Evolutionary conservation across 2,888 invertebrate genomes (phyloP), one percentile per base, ranked within the genome.

Genomic region (Philopedon plagiatum): DNA sequence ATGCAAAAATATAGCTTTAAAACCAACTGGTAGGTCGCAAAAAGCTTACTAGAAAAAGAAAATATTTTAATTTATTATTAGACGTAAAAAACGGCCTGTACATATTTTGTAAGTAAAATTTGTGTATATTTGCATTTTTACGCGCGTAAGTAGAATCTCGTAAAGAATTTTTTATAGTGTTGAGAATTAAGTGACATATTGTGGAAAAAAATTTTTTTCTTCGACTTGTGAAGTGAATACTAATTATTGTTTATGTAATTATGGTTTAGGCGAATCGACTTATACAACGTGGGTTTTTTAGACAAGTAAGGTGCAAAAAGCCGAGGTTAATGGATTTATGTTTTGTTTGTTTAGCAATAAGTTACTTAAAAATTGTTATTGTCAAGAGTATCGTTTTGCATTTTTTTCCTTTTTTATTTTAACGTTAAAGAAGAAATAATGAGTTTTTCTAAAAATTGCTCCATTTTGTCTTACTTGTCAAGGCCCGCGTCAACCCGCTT

Each of bases 71-170:
- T 54, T 54, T 54, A 54, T 54, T 54, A 29, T 54, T 54, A 54
- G 51, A 54, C 29, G 51, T 54, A 54, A 29, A 46, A 15, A 54
- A 51, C 51, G 51, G 51, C 51, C 44, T 67, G 67, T 67, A 67
- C 11, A 67, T 67, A 67, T 34, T 61, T 34, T 67, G 60, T 67
- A 60, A 66, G 41, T 60, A 67, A 46, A 60, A 57, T 67, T 67
- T 67, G 60, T 67, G 60, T 67, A 67, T 60, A 67, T 65, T 65
- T 57, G 60, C 60, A 60, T 60, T 60, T 60, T 60, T 60, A 60
- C 41, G 44, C 41, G 23, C 41, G 44, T 57, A 57, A 37, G 37
- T 57, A 34, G 57, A 60, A 60, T 60, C 60, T 60, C 60, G 15
- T 41, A 58, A 39, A 39, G 39, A 58, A 21, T 37, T 15, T 58